Conservation (phyloP, 2,113 vertebrate species). For the Epinephelus cyanopodus region DNA sequence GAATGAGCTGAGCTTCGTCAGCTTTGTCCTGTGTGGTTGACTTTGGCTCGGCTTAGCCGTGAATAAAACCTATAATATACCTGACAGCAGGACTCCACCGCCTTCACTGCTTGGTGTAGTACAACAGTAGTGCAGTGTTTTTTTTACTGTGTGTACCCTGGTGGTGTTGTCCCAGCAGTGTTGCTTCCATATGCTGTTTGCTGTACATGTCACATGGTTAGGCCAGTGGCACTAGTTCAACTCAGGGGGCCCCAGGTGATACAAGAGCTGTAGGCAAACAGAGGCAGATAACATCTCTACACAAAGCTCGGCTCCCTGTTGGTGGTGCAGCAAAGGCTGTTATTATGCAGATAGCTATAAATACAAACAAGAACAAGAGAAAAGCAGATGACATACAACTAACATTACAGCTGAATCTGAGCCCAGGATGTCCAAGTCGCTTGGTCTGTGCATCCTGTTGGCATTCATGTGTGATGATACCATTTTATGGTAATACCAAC, state of each 20-base stretch:
- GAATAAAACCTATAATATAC: not conserved
- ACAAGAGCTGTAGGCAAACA: slow-evolving; percentile 66
- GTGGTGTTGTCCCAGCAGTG: slow-evolving; percentile 39
- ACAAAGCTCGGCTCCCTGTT: slow-evolving; percentile 25
- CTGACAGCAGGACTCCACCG: not conserved
- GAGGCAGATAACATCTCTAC: slow-evolving; percentile 62
- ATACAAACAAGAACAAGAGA: not conserved
- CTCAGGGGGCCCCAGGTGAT: slow-evolving; percentile 65
- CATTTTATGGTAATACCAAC: not conserved
- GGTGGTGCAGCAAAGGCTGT: slow-evolving; percentile 28
- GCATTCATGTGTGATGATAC: not conserved
- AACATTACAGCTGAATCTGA: not conserved
- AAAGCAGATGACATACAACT: not conserved
- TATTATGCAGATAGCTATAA: not conserved
- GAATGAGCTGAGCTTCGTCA: not conserved
- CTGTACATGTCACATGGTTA: slow-evolving; percentile 71
- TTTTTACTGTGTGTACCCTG: slow-evolving; percentile 11
- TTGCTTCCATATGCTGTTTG: slow-evolving; percentile 70
- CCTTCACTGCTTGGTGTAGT: not conserved
- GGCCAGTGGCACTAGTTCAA: slow-evolving; percentile 52
- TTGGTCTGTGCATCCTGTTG: not conserved
- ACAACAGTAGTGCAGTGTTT: slow-evolving; percentile 7
- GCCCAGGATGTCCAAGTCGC: not conserved
- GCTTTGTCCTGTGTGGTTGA: slow-evolving; percentile 5
- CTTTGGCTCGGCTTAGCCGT: slow-evolving; percentile 3